A percentile compares a stretch with the other conserved stretches of the same genome.
Conservation (phyloP, 2,113 vertebrate genomes). For the Illadopsis cleaveri region DNA sequence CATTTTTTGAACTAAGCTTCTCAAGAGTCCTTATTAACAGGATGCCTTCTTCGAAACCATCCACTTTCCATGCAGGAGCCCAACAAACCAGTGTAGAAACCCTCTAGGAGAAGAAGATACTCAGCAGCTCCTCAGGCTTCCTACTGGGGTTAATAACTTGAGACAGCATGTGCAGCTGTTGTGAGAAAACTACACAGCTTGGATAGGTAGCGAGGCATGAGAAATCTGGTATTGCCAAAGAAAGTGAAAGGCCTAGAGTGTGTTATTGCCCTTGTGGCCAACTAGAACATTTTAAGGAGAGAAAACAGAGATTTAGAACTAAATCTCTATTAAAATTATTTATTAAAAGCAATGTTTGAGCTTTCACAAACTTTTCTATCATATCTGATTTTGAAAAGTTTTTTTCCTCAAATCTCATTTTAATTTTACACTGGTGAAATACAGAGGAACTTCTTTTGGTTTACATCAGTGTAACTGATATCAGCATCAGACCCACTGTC, state of each 20-base stretch:
- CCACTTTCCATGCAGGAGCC: background rate
- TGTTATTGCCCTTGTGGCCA: background rate
- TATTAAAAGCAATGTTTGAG: background rate
- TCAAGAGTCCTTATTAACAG: background rate
- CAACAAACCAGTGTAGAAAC: background rate
- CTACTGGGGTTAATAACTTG: constrained; percentile 3
- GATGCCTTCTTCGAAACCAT: background rate
- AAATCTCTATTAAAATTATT: background rate
- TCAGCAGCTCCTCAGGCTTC: background rate
- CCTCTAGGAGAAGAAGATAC: background rate
- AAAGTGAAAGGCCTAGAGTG: background rate
- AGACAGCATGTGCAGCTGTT: constrained; percentile 19
- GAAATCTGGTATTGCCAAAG: background rate
- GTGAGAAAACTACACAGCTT: background rate
- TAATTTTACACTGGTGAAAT: background rate
- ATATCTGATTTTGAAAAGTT: background rate
- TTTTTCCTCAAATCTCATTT: background rate
- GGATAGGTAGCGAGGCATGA: background rate
- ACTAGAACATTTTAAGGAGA: background rate
- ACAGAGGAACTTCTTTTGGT: background rate
- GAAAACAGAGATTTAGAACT: background rate
- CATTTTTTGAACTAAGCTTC: background rate
- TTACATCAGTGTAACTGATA: background rate
- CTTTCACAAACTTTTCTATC: background rate
- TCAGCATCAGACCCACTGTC: background rate